Percentiles rank a stretch among this genome's conserved stretches.
phyloP scores from a whole-genome alignment of 2,113 vertebrate species.

The Oncorhynchus nerka region DNA sequence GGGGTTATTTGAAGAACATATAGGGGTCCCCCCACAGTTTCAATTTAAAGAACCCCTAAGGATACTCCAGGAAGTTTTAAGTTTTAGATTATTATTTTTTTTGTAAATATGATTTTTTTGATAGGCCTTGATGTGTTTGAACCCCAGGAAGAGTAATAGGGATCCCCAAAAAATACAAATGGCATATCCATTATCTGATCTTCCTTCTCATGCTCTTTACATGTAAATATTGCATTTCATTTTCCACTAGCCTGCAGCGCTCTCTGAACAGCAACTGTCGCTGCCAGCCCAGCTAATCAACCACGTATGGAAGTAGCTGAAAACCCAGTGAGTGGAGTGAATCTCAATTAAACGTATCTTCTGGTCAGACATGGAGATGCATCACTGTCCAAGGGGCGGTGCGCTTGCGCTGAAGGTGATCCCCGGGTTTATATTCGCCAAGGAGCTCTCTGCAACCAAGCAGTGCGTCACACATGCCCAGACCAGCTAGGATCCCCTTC shows the following conservation, averaged over 20 bases:
- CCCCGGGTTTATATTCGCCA: slow-evolving; percentile 73
- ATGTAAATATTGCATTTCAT: background rate
- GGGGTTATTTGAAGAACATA: no score
- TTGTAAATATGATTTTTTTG: no score
- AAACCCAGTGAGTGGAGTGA: slow-evolving; percentile 45
- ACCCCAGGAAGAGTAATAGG: no score
- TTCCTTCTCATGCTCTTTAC: no score
- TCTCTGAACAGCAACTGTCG: background rate
- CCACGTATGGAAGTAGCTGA: slow-evolving; percentile 33
- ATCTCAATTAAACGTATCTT: slow-evolving; percentile 46
- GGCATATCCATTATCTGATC: no score
- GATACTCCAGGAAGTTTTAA: no score
- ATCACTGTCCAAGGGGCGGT: slow-evolving; percentile 57
- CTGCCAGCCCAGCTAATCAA: background rate
- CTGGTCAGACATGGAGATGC: slow-evolving; percentile 39
- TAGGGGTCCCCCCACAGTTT: no score
- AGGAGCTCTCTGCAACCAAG: slow-evolving; percentile 54
- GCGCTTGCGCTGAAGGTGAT: slow-evolving; percentile 61
- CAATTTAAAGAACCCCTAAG: no score
- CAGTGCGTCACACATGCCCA: slow-evolving; percentile 72
- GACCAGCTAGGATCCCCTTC: slow-evolving; percentile 49
- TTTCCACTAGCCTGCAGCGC: background rate
- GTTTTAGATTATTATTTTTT: no score
- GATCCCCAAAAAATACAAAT: no score
- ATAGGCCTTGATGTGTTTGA: no score